Conservation (phyloP, 2,888 invertebrate species). For the Diaprepes abbreviatus region DNA sequence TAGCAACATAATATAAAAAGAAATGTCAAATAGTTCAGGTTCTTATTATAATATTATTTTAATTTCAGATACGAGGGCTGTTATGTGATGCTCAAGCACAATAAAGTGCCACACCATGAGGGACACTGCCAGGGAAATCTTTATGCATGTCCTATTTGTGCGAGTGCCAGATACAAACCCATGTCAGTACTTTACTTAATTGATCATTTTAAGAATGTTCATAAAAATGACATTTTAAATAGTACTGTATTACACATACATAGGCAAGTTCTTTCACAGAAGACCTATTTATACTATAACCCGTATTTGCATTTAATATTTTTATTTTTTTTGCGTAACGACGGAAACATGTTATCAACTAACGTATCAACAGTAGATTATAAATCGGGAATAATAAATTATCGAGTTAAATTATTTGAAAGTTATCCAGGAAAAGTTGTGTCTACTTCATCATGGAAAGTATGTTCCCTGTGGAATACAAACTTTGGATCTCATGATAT, state of each 20-base stretch:
- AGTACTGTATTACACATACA: not conserved
- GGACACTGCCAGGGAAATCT: not conserved
- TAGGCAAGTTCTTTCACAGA: not conserved
- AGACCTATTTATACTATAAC: not conserved
- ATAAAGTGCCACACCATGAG: not conserved
- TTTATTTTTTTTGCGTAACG: not conserved
- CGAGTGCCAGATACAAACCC: not conserved
- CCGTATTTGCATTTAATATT: not conserved
- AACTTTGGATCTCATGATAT: not conserved
- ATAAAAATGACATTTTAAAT: not conserved
- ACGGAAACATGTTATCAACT: not conserved
- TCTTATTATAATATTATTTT: no score
- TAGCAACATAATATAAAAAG: no score
- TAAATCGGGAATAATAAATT: not conserved
- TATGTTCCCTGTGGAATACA: not conserved
- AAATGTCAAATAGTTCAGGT: no score
- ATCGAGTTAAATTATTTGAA: not conserved
- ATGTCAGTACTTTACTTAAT: not conserved
- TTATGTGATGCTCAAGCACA: not conserved
- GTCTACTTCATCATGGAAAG: not conserved
- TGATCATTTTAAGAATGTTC: not conserved
- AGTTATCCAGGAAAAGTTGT: not conserved
- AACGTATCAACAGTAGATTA: not conserved
- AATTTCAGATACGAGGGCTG: slow-evolving; percentile 5
- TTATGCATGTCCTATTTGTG: not conserved